Evolutionary conservation across 2,888 invertebrate genomes (phyloP).

Genomic region (Drosophila testacea): DNA sequence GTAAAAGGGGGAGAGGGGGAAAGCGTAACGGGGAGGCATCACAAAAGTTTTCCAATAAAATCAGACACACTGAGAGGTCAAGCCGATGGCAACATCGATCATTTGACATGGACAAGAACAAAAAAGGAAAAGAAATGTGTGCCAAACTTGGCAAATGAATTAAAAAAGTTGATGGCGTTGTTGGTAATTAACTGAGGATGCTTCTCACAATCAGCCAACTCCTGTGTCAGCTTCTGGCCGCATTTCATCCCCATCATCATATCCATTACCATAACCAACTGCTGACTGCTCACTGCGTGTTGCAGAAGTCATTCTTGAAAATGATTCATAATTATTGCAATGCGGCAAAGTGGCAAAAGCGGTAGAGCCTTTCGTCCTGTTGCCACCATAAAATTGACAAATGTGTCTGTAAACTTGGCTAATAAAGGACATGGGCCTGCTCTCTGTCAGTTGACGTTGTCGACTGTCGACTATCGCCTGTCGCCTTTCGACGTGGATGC

Average conservation of each 20-base stretch:
- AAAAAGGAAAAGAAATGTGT: conserved; percentile 36
- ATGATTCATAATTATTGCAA: conserved; percentile 81
- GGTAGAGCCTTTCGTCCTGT: conserved; percentile 55
- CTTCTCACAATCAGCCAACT: neutral
- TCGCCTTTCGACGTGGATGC: conserved; percentile 37
- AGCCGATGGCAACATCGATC: conserved; percentile 74
- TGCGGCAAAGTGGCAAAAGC: conserved; percentile 69
- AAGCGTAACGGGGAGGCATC: neutral
- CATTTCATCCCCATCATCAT: neutral
- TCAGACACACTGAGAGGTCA: conserved; percentile 72
- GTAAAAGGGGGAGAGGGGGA: neutral
- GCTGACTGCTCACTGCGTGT: conserved; percentile 7
- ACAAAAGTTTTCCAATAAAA: conserved; percentile 79
- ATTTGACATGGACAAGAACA: conserved; percentile 28
- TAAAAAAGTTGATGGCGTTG: conserved; percentile 70
- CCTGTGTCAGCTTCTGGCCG: conserved; percentile 2
- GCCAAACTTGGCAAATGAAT: conserved; percentile 70
- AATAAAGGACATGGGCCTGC: conserved; percentile 62
- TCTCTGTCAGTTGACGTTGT: conserved; percentile 17
- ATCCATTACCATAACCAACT: conserved; percentile 15
- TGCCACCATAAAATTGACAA: conserved; percentile 81
- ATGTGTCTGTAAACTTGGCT: conserved; percentile 82
- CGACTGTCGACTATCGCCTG: conserved; percentile 7
- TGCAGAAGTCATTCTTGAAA: conserved; percentile 38
- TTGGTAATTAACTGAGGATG: conserved; percentile 71